A percentile compares a stretch with the other conserved stretches of the same genome.
Conservation (phyloP, 2,113 vertebrate species). For the Platichthys stellatus region DNA sequence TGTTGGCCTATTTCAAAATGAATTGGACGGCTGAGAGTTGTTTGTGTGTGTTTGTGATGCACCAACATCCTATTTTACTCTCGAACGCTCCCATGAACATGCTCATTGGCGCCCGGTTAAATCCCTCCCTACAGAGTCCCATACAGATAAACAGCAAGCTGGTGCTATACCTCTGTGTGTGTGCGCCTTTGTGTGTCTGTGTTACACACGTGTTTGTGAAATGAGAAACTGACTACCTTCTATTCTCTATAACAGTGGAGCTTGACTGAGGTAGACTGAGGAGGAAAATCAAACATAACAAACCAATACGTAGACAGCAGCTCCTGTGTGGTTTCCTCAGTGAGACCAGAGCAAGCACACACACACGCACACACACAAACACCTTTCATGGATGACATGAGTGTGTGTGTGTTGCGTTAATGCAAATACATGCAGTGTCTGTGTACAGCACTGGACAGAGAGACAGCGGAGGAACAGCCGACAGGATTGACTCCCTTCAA, state of each 20-base stretch:
- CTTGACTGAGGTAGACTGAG: slow-evolving; percentile 2
- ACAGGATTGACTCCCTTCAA: neutral
- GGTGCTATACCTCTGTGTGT: slow-evolving; percentile 19
- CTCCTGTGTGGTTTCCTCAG: slow-evolving; percentile 4
- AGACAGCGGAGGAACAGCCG: slow-evolving; percentile 19
- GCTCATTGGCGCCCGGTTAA: slow-evolving; percentile 61
- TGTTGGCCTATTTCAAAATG: slow-evolving; percentile 58
- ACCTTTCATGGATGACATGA: slow-evolving; percentile 9
- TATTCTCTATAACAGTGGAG: slow-evolving; percentile 10
- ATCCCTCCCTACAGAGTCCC: slow-evolving; percentile 52
- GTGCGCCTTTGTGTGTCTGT: neutral
- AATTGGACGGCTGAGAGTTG: slow-evolving; percentile 24
- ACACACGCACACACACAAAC: neutral
- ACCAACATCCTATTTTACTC: slow-evolving; percentile 65
- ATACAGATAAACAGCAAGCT: slow-evolving; percentile 48
- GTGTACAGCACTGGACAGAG: neutral
- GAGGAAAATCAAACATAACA: slow-evolving; percentile 42
- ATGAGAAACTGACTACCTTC: slow-evolving; percentile 12
- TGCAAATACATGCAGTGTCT: slow-evolving; percentile 18
- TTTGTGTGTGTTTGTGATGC: slow-evolving; percentile 2
- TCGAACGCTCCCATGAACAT: slow-evolving; percentile 57
- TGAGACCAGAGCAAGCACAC: slow-evolving; percentile 5
- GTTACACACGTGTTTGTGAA: neutral
- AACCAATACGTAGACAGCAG: neutral
- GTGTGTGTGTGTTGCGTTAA: slow-evolving; percentile 7